Base-by-base conservation (phyloP, 2,113 vertebrate species). In the Python bivittatus region DNA sequence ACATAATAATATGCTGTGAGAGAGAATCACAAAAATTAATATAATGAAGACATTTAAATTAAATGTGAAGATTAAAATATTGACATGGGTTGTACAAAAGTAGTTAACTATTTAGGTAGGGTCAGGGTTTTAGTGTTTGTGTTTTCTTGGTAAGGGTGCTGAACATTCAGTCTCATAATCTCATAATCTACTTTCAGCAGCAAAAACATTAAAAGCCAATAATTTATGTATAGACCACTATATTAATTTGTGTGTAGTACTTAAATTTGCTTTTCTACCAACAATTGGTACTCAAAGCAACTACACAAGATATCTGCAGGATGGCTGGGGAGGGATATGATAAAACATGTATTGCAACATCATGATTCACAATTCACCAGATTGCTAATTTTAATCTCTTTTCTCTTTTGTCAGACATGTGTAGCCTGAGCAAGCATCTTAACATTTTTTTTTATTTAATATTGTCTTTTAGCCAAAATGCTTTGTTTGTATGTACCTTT, bases 31-130 rank as follows among this genome's bases (percentile, higher is more conserved):
- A 56, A 29, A 38, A 57, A 57, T 15, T 20, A 42, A 68, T 88
- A 33, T 90, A 95, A 94, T 93, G 88, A 96, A 95, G 53, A 53
- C 10, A 61, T 84, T 84, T 91, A 57, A 44, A 42, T n/a, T 58
- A 91, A 84, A 90, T 48, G 58, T 54, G 38, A 54, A 25, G 53
- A 33, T n/a, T 42, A 86, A 54, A 53, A 57, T 17, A 56, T 22
- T 56, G 48, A 68, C 2, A 56, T 20, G 15, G 60, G 15, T 42
- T 54, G 6, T 54, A 27, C 29, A 38, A 38, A 22, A 27, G 7
- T 38, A 90, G 27, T 20, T 42, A 58, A 38, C 15, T 6, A 38
- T 20, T 79, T 38, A 20, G 17, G 33, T 38, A 79, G 20, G 68
- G 33, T 79, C 11, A 22, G 22, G 29, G 23, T 56, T 87, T 44